A percentile compares a stretch with the other conserved stretches of the same genome.
Conservation (phyloP, 2,113 vertebrate genomes). For the Chaetorhynchus papuensis region DNA sequence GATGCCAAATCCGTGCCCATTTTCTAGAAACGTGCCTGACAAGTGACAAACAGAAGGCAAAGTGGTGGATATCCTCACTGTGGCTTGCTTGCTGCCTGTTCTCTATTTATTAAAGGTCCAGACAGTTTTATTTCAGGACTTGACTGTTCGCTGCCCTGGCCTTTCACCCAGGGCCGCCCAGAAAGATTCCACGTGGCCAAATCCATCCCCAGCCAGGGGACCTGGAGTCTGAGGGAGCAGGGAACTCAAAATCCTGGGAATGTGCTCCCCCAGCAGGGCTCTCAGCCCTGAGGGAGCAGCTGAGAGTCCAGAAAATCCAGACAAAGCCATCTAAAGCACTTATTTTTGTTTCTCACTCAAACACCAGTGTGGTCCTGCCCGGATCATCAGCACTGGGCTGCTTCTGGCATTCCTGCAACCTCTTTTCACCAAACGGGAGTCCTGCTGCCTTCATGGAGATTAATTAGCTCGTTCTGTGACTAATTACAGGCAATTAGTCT, state of each 20-base stretch:
- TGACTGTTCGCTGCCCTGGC: not conserved
- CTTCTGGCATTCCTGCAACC: not conserved
- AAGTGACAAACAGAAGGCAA: not conserved
- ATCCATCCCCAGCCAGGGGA: not conserved
- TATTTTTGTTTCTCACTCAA: not conserved
- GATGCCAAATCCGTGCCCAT: not conserved
- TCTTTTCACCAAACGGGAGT: not conserved
- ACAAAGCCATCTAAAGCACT: not conserved
- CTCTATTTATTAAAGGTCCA: conserved; percentile 39
- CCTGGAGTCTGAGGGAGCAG: not conserved
- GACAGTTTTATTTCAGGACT: not conserved
- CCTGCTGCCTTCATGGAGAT: not conserved
- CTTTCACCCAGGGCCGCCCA: not conserved
- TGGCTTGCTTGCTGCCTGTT: not conserved
- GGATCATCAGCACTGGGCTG: not conserved
- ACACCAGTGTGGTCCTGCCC: not conserved
- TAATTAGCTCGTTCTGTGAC: not conserved
- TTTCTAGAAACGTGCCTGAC: not conserved
- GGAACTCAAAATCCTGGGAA: not conserved
- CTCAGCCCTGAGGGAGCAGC: not conserved
- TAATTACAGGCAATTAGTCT: not conserved
- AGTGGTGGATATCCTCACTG: not conserved
- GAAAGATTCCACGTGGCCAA: not conserved
- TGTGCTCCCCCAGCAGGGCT: not conserved
- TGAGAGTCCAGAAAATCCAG: not conserved